Percentiles rank a stretch among this genome's conserved stretches.
These are phyloP conservation scores for Plusia festucae DNA, from an alignment of 2,888 invertebrate genomes.

Conservation along the genomic window DNA sequence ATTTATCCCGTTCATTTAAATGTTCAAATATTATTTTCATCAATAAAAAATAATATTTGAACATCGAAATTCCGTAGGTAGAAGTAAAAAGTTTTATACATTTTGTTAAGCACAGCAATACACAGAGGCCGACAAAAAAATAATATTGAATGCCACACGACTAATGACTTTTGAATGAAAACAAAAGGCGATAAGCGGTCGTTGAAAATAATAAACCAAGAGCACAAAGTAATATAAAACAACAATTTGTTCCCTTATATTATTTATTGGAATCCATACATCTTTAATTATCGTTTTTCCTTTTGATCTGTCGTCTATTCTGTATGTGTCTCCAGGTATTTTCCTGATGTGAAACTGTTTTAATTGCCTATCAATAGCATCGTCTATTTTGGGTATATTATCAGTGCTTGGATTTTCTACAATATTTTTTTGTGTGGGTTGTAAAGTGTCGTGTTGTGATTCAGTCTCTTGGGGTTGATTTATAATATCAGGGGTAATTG, in stretches of 20 bases:
- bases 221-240: too few species aligned
- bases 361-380: conserved; percentile 56
- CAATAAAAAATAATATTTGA: too few species aligned
- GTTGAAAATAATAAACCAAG: too few species aligned
- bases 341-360: conserved; percentile 57
- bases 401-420: not conserved
- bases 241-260: conserved; percentile 47
- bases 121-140: too few species aligned
- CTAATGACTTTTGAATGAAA: too few species aligned
- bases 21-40: too few species aligned
- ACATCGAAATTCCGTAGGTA: too few species aligned
- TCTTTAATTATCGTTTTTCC: conserved; percentile 21
- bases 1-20: too few species aligned
- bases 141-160: too few species aligned
- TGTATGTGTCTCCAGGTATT: conserved; percentile 43
- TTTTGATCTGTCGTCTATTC: conserved; percentile 51
- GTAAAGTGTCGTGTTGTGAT: not conserved
- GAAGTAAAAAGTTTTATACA: too few species aligned
- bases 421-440: not conserved
- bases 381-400: conserved; percentile 31
- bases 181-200: too few species aligned
- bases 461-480: not conserved
- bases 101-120: too few species aligned
- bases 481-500: not conserved
- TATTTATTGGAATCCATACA: conserved; percentile 18